A percentile compares a stretch with the other conserved stretches of the same genome.
Conservation (phyloP, 2,797 vertebrate species). For the Aeoliscus strigatus region DNA sequence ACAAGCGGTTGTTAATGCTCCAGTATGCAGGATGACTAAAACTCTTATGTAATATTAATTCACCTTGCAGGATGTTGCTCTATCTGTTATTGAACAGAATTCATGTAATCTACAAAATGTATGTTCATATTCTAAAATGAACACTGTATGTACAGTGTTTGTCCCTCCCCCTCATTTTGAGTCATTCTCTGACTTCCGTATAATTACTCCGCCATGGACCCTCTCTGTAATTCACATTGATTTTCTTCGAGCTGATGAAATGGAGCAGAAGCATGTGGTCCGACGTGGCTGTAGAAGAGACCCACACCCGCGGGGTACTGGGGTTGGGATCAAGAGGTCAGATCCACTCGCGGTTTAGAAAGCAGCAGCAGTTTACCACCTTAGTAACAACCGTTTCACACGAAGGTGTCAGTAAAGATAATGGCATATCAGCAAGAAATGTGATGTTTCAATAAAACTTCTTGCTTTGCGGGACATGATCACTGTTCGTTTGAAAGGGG, state of each 20-base stretch:
- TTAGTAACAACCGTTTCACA: too few species aligned
- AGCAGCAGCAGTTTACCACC: too few species aligned
- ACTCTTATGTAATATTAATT: slow-evolving; percentile 29
- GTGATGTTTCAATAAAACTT: too few species aligned
- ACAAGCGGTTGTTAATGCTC: slow-evolving; percentile 17
- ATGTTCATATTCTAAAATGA: background rate
- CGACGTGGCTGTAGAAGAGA: slow-evolving; percentile 25
- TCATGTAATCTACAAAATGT: slow-evolving; percentile 9
- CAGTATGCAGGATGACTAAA: slow-evolving; percentile 29
- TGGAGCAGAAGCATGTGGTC: slow-evolving; percentile 60
- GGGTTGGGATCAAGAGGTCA: slow-evolving; percentile 25
- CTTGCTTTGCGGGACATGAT: too few species aligned
- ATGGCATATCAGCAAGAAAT: too few species aligned
- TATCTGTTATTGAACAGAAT: slow-evolving; percentile 6
- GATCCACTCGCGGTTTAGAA: slow-evolving; percentile 5
- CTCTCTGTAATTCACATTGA: slow-evolving; percentile 59
- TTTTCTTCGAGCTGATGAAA: slow-evolving; percentile 64
- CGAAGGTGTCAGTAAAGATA: too few species aligned
- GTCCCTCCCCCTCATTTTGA: slow-evolving; percentile 3
- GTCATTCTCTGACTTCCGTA: slow-evolving; percentile 21
- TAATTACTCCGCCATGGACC: slow-evolving; percentile 59
- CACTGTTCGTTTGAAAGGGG: too few species aligned
- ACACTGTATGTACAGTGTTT: background rate
- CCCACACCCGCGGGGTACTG: slow-evolving; percentile 17
- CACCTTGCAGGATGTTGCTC: slow-evolving; percentile 20